Base-by-base conservation (phyloP, 2,888 invertebrate genomes). In the Cordilura impudica region DNA sequence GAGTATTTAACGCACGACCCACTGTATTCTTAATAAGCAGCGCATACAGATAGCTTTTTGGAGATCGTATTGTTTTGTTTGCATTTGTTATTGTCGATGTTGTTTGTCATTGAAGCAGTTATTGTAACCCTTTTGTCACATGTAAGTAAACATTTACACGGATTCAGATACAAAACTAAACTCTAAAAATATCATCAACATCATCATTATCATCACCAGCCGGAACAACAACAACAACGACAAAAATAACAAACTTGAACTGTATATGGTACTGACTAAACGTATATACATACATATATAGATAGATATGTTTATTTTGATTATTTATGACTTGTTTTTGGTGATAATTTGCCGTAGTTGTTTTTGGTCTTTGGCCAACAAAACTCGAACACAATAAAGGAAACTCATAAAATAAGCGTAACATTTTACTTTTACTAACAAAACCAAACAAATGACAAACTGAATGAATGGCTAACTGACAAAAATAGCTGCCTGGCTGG, bases 321-420 rank as follows among this genome's bases (percentile, higher is more conserved):
- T 74, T 79, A 79, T 79, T 79, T 79, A 79, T 79, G 61, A 79
- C 71, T 75, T 79, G 74, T 66, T 79, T 79, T 79, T 60, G 60
- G 78, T 74, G 70, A 79, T 71, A 79, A 71, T 61, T 61, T 77
- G 72, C 31, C 67, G 63, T 65, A 51, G 71, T 67, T 47, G 71
- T 54, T 69, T 63, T 71, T 79, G 74, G 60, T 74, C 39, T 35
- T 58, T 43, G 51, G 78, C 78, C 78, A 78, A 73, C 31, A 53
- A 4, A 31, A 53, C 39, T 31, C 18, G 16, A 4, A 29, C 29
- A 61, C 47, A 51, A 43, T 43, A 66, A 53, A 53, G 60, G 45
- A 53, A 77, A 71, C 35, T 47, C 60, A 77, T 60, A 61, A 51
- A 78, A 73, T 39, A 73, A 73, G 43, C 60, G 71, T 72, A 26